Base-by-base conservation (phyloP, 2,888 invertebrate genomes). In the Lypha dubia region DNA sequence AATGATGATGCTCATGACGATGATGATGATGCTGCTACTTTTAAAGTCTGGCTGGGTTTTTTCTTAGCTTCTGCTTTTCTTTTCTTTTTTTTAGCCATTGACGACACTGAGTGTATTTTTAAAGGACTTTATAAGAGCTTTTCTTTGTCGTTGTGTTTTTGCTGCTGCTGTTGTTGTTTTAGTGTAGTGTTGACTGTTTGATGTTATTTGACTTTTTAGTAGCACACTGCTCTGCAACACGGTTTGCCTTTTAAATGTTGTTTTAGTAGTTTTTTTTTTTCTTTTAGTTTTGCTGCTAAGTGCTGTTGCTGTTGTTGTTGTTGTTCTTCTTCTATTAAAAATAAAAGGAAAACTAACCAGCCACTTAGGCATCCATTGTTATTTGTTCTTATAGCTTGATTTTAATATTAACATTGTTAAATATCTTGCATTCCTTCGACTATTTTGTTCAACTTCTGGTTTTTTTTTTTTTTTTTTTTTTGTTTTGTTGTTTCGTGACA, bases 1-100 rank as follows among this genome's bases (percentile, higher is more conserved):
- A 89, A 88, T 88, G 88, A 74, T 70, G 84, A 76, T 71, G 83
- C 49, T 60, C 76, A 28, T 51, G 58, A 35, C 51, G 82, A 28
- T 51, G 74, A 38, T 1, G 58, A 35, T 51, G 82, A 60, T 35
- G 80, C 79, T 75, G 81, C 80, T 81, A 49, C 49, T 46, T 41
- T 28, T 56, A 49, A 35, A 24, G 74, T 60, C 65, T 73, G 49
- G 28, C 49, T 62, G 32, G 53, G 44, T 4, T 44, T 83, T 46
- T 68, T 70, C 35, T 68, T 41, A 51, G 49, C 38, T 76, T 60
- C 35, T 28, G 32, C 28, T 74, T 17, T 38, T 44, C 24, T 62
- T 20, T 74, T 17, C 28, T 44, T 17, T 62, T 20, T 22, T 79
- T 60, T 71, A 62, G 41, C 62, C 62, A 84, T 51, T 84, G 84